Conservation (phyloP, 2,797 vertebrate species). For the Macroramphosus scolopax region DNA sequence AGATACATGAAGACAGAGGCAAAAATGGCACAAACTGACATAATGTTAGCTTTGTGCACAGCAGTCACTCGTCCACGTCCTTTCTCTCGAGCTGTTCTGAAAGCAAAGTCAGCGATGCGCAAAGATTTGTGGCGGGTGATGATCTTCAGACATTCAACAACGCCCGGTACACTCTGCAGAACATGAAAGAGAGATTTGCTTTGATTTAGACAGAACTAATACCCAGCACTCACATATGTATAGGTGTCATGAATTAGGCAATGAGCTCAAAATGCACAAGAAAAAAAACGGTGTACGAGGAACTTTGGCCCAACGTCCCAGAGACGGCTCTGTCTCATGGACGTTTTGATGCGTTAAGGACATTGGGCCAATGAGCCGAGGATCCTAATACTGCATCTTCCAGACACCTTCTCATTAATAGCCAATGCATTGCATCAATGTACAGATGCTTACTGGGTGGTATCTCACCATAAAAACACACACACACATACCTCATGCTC, state of each 20-base stretch:
- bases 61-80: slow-evolving; percentile 82
- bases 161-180: slow-evolving; percentile 81
- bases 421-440: no score
- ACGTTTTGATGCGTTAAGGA: no score
- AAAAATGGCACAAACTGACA: slow-evolving; percentile 64
- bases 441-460: no score
- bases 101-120: slow-evolving; percentile 85
- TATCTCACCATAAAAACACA: background rate
- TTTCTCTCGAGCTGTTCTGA: slow-evolving; percentile 77
- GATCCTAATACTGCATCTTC: no score
- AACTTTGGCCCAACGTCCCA: no score
- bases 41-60: slow-evolving; percentile 90
- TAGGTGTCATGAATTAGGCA: no score
- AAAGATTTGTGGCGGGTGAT: slow-evolving; percentile 83
- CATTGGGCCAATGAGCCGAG: no score
- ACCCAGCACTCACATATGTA: no score
- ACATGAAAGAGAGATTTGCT: background rate
- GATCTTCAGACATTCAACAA: slow-evolving; percentile 89
- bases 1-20: background rate
- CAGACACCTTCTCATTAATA: no score
- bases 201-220: background rate
- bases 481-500: slow-evolving; percentile 61
- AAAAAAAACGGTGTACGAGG: no score
- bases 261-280: no score
- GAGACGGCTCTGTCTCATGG: no score